Evolutionary conservation across 2,113 vertebrate genomes (phyloP).

Genomic region (Xenotilapia leptura): DNA sequence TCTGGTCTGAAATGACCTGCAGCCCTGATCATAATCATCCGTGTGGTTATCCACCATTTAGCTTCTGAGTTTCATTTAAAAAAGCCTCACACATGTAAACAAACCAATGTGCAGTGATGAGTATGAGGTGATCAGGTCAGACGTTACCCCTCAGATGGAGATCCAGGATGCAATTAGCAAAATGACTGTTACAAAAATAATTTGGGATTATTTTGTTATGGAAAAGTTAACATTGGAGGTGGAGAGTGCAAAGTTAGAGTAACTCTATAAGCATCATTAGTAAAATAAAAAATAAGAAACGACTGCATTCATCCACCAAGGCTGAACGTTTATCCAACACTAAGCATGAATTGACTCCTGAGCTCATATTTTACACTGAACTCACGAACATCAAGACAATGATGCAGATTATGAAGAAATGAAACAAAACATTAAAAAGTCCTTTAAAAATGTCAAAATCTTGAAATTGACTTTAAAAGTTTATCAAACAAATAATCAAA

Average conservation of each 20-base stretch:
- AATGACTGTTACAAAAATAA: background rate
- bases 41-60: background rate
- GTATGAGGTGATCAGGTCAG: background rate
- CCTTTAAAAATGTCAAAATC: background rate
- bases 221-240: background rate
- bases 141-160: background rate
- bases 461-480: accelerated
- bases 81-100: background rate
- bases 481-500: background rate
- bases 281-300: background rate
- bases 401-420: background rate
- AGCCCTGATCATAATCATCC: background rate
- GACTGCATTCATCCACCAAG: background rate
- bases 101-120: background rate
- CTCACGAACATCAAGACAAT: background rate
- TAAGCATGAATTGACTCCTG: background rate
- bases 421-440: background rate
- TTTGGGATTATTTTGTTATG: background rate
- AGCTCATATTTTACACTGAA: background rate
- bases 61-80: background rate
- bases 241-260: background rate
- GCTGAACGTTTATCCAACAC: background rate
- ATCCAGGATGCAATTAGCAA: background rate
- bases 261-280: accelerated
- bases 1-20: background rate